Evolutionary conservation across 2,888 invertebrate species (phyloP), one percentile per base, ranked within the genome.

Genomic region (Agriopis aurantiaria): DNA sequence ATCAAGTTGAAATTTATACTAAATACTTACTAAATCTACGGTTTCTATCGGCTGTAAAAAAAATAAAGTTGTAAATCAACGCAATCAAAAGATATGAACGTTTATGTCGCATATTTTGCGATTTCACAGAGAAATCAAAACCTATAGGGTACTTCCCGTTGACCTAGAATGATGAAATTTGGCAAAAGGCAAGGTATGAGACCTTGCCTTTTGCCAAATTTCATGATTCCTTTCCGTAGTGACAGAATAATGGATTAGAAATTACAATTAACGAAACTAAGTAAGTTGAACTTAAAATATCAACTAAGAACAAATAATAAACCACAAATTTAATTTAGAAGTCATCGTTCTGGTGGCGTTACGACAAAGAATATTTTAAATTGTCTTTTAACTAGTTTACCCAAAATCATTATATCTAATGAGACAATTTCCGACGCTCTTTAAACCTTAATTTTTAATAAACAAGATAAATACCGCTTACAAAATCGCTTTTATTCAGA

Each of bases 381-480:
- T 60, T 43, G 41, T 33, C 5, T 53, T 55, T 23, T 62, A 53
- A 23, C 45, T 53, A 45, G 53, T 53, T 53, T 62, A 62, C 23
- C 40, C 45, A 46, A 62, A 62, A 62, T 62, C 45, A 53, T 49
- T 55, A 58, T 41, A 55, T 12, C 11, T 62, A 59, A 58, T 45
- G 48, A 55, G 40, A 64, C 63, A 63, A 59, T 64, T 68, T 68
- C 63, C 68, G 46, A 17, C 49, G 41, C 12, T 40, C 23, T 53
- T 45, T 40, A 46, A 67, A 45, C 9, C 14, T 57, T 52, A 51
- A 63, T 63, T 62, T 11, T 56, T 56, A 55, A 57, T 57, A 57
- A 58, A 68, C 52, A 52, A 68, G 10, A 41, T 59, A 59, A 67
- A 58, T 68, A 68, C 57, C 56, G 23, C 58, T 61, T 68, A 14